phyloP scores from a whole-genome alignment of 2,797 vertebrate species.

The Leucoraja ocellata region DNA sequence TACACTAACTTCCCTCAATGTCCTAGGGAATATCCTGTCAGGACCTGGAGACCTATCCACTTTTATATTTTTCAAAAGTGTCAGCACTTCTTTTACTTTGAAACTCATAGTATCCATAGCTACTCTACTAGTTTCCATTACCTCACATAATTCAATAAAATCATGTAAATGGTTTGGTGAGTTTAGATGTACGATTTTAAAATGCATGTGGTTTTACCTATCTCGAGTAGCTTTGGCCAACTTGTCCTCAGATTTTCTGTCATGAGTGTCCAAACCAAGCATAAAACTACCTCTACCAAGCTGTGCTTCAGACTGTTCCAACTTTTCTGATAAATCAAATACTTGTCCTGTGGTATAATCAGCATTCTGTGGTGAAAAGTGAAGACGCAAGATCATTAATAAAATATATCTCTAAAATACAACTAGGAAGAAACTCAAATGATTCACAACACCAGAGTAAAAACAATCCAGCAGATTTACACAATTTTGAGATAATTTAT shows the following conservation, averaged over 20 bases:
- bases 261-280: slow-evolving; percentile 92
- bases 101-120: too few species aligned
- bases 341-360: slow-evolving; percentile 98
- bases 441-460: neutral
- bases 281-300: slow-evolving; percentile 96
- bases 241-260: slow-evolving; percentile 97
- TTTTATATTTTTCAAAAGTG: too few species aligned
- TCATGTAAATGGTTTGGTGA: neutral
- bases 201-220: slow-evolving; percentile 63
- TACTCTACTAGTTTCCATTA: too few species aligned
- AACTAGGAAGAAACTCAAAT: neutral
- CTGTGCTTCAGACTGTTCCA: slow-evolving; percentile 96
- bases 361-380: slow-evolving; percentile 74
- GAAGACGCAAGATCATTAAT: neutral
- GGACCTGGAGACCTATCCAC: too few species aligned
- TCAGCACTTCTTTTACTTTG: too few species aligned
- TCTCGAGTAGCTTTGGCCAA: slow-evolving; percentile 96
- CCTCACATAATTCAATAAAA: too few species aligned
- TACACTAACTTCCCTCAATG: too few species aligned
- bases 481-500: neutral
- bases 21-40: too few species aligned
- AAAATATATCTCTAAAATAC: neutral
- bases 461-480: neutral
- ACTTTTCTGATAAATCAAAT: slow-evolving; percentile 95
- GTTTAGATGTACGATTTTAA: neutral